Conservation (phyloP, 2,888 invertebrate genomes). For the Pseudococcus longispinus region DNA sequence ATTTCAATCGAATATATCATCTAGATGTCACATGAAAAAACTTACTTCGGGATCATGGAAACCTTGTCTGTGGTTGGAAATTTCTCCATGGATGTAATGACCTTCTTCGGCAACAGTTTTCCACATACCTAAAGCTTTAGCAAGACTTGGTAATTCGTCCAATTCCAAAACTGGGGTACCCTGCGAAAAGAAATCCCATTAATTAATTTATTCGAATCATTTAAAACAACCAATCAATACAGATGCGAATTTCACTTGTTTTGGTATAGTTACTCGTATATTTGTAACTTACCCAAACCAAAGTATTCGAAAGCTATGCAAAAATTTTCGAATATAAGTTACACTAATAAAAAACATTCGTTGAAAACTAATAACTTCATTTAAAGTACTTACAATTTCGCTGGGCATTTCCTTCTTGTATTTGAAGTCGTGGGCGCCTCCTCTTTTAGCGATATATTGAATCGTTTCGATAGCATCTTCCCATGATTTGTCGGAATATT, state of each 20-base stretch:
- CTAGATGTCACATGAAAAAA: not conserved
- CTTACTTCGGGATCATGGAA: constrained; percentile 73
- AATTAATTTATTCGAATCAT: constrained; percentile 14
- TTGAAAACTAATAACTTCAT: not conserved
- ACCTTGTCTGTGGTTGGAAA: constrained; percentile 67
- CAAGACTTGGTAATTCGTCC: constrained; percentile 75
- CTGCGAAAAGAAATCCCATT: constrained; percentile 56
- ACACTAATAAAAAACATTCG: not conserved
- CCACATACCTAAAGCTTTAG: constrained; percentile 75
- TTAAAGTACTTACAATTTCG: not conserved
- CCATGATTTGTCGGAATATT: constrained; percentile 78
- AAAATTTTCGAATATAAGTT: not conserved
- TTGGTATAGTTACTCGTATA: not conserved
- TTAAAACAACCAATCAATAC: not conserved
- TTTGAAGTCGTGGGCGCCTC: constrained; percentile 67
- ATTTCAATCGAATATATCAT: too few species aligned
- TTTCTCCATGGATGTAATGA: constrained; percentile 72
- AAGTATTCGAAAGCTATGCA: not conserved
- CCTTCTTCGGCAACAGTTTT: constrained; percentile 75
- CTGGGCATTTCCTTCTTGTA: constrained; percentile 52
- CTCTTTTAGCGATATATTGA: constrained; percentile 78
- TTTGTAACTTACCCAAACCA: constrained; percentile 19
- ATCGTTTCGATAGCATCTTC: constrained; percentile 76
- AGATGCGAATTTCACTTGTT: not conserved
- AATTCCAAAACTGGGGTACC: constrained; percentile 65